A percentile compares a stretch with the other conserved stretches of the same genome.
phyloP scores from a whole-genome alignment of 2,113 vertebrate genomes.

The Chaetorhynchus papuensis region DNA sequence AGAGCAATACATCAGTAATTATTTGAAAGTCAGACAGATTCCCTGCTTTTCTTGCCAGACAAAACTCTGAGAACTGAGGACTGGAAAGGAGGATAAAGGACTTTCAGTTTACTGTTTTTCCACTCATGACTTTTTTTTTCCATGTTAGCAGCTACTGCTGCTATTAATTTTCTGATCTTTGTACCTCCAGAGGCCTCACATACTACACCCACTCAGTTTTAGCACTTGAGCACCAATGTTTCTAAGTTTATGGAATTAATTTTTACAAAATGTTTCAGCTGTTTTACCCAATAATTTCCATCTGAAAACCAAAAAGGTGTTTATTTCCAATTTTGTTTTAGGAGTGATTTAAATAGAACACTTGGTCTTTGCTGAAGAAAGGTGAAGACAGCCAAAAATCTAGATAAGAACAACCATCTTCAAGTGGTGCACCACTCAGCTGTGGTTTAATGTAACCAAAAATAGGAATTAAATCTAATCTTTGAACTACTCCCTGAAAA shows the following conservation, averaged over 20 bases:
- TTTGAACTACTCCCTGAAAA: not conserved
- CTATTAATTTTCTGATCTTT: not conserved
- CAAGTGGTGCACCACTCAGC: not conserved
- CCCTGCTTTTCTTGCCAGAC: conserved; percentile 52
- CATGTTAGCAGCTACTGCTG: conserved; percentile 38
- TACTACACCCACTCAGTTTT: not conserved
- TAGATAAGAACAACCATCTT: not conserved
- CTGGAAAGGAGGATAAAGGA: conserved; percentile 48
- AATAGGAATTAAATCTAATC: not conserved
- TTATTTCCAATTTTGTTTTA: not conserved
- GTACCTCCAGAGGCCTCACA: not conserved
- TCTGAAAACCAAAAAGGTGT: not conserved
- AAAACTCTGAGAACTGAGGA: conserved; percentile 49
- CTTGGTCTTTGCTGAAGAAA: not conserved
- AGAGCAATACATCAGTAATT: conserved; percentile 54
- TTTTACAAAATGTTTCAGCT: not conserved
- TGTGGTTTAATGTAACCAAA: not conserved
- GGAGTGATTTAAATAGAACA: not conserved
- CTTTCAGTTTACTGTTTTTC: conserved; percentile 52
- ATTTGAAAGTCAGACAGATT: conserved; percentile 55
- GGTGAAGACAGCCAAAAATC: not conserved
- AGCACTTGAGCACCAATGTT: not conserved
- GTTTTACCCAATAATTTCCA: not conserved
- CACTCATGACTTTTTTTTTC: not conserved
- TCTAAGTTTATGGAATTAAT: not conserved